Evolutionary conservation across 2,888 invertebrate genomes (phyloP).

Genomic region (Parasteatoda lunata): DNA sequence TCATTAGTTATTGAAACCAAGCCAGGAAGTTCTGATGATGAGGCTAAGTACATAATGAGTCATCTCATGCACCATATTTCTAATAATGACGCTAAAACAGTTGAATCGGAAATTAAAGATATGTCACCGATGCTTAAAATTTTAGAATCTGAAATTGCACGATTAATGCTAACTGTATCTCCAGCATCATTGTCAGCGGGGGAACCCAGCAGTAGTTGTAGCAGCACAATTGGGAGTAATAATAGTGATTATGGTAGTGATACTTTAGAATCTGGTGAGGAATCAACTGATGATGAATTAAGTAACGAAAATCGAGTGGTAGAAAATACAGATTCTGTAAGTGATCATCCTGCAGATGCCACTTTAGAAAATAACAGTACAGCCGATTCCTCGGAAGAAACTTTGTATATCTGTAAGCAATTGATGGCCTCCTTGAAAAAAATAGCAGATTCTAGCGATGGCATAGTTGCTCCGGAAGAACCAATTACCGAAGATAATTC

Average conservation of each 20-base stretch:
- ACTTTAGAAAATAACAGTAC: background rate
- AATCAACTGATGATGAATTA: conserved; percentile 66
- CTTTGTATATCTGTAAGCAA: conserved; percentile 90
- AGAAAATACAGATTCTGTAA: background rate
- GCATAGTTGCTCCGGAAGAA: conserved; percentile 17
- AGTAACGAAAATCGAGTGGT: conserved; percentile 37
- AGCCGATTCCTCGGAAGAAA: conserved; percentile 79
- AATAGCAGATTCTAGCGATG: conserved; percentile 77
- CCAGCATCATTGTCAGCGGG: conserved; percentile 68
- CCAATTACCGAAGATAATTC: conserved; percentile 60
- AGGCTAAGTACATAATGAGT: conserved; percentile 70
- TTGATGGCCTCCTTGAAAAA: conserved; percentile 83
- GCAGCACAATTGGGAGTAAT: conserved; percentile 70
- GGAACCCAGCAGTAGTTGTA: conserved; percentile 68
- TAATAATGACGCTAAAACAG: conserved; percentile 16
- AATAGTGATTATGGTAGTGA: conserved; percentile 71
- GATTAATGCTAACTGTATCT: conserved; percentile 70
- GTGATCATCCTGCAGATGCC: conserved; percentile 11
- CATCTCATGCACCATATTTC: conserved; percentile 70
- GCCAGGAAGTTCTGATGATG: conserved; percentile 66
- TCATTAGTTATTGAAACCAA: background rate
- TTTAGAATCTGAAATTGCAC: conserved; percentile 69
- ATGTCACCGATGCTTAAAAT: conserved; percentile 61
- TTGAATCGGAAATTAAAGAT: conserved; percentile 47
- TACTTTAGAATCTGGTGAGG: conserved; percentile 69